These are phyloP conservation scores for Pelagia noctiluca DNA, from an alignment of 30 jellyfish, hydroid and myxozoan genomes.

Conservation along the genomic window DNA sequence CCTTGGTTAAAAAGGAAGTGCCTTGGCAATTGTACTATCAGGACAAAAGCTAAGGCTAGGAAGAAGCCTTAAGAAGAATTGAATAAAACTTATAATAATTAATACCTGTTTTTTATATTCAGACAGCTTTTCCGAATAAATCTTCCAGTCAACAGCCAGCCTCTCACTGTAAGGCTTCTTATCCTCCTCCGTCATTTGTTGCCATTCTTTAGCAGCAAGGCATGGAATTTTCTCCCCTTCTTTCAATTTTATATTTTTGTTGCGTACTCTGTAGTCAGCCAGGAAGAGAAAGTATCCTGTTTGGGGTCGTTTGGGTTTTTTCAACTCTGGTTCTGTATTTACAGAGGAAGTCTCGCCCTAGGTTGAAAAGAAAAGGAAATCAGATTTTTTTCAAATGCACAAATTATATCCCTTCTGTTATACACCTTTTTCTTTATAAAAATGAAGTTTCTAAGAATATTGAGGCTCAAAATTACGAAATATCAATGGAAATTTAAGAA, in stretches of 20 bases:
- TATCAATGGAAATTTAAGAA: too few species aligned
- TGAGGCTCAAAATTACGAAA: too few species aligned
- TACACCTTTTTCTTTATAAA: too few species aligned
- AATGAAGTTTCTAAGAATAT: too few species aligned
- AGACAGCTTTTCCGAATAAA: slow-evolving; percentile 68
- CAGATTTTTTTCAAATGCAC: too few species aligned
- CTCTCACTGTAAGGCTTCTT: slow-evolving; percentile 74
- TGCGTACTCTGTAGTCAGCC: slow-evolving; percentile 74
- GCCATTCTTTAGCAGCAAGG: slow-evolving; percentile 88
- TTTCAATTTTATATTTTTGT: slow-evolving; percentile 46
- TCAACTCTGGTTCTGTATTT: slow-evolving; percentile 60
- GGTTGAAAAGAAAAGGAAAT: neutral
- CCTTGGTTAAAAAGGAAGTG: too few species aligned
- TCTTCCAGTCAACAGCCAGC: slow-evolving; percentile 64
- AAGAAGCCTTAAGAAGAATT: too few species aligned
- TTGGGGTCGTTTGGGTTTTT: slow-evolving; percentile 89
- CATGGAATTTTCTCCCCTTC: slow-evolving; percentile 80
- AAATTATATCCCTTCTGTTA: too few species aligned
- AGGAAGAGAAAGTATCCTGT: slow-evolving; percentile 83
- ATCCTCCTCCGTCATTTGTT: slow-evolving; percentile 70
- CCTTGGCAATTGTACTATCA: too few species aligned
- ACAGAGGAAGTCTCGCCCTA: too few species aligned
- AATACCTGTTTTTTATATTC: slow-evolving; percentile 64
- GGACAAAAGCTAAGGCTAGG: too few species aligned
- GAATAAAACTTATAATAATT: too few species aligned